Percentiles rank a stretch among this genome's conserved stretches.
Evolutionary conservation across 1,140 invertebrate genomes (phyloP).

Genomic region (Drosophila kepulauana): DNA sequence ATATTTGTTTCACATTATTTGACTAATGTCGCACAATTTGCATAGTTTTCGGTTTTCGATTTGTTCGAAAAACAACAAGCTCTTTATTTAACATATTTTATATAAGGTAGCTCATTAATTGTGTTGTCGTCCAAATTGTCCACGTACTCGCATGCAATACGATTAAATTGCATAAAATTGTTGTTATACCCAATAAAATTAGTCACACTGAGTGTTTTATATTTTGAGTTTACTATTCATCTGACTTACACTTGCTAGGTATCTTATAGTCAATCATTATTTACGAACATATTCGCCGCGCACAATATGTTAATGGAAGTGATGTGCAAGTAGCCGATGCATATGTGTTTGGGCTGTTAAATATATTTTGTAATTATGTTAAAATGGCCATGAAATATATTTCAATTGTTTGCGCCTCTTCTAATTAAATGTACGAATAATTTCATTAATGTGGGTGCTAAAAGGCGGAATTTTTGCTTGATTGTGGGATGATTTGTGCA

Average conservation of each 20-base stretch:
- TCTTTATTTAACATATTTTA: conserved; percentile 56
- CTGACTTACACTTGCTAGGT: not conserved
- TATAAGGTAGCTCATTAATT: conserved; percentile 66
- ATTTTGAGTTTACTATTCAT: not conserved
- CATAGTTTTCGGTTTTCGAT: conserved; percentile 34
- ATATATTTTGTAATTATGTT: conserved; percentile 64
- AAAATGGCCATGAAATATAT: conserved; percentile 64
- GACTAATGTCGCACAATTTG: conserved; percentile 29
- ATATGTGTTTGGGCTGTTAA: conserved; percentile 35
- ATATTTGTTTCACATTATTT: conserved; percentile 29
- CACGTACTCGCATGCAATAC: conserved; percentile 27
- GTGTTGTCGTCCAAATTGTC: conserved; percentile 25
- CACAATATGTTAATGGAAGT: conserved; percentile 42
- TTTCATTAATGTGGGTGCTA: conserved; percentile 14
- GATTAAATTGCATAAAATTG: conserved; percentile 54
- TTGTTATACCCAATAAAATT: conserved; percentile 33
- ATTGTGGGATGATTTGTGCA: conserved; percentile 15
- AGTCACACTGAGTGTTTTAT: not conserved
- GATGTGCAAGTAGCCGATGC: conserved; percentile 52
- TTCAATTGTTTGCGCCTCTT: conserved; percentile 40
- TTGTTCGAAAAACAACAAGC: conserved; percentile 16
- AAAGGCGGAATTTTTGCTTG: conserved; percentile 18
- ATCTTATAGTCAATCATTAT: not conserved
- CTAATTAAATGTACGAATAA: conserved; percentile 49
- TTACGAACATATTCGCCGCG: too few relatives aligned